phyloP scores from a whole-genome alignment of 2,888 invertebrate genomes.

The Alviniconcha strummeri region DNA sequence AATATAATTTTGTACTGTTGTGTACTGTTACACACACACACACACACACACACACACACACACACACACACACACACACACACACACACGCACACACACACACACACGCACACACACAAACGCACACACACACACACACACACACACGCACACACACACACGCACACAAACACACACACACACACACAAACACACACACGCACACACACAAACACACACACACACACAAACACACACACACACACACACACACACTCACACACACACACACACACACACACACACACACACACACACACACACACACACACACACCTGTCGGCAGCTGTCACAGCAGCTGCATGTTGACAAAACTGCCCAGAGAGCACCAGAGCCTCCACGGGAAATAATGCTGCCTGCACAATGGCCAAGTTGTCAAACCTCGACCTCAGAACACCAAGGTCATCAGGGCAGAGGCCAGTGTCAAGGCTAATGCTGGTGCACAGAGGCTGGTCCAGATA shows the following conservation, averaged over 20 bases:
- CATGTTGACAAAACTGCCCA: neutral
- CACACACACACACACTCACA: neutral
- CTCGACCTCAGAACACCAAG: neutral
- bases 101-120: neutral
- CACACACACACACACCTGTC: neutral
- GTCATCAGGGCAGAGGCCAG: neutral
- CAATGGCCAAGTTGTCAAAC: conserved; percentile 22
- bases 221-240: neutral
- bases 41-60: neutral
- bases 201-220: neutral
- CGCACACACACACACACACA: neutral
- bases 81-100: neutral
- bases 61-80: conserved; percentile 2
- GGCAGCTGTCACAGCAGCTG: neutral
- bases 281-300: neutral
- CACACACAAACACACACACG: too few species aligned
- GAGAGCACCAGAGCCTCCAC: conserved; percentile 32
- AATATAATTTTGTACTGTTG: too few species aligned
- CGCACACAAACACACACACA: too few species aligned
- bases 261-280: neutral
- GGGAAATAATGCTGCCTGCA: conserved; percentile 28
- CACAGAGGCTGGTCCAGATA: neutral
- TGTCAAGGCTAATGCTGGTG: neutral
- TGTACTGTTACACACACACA: neutral
- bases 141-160: neutral